Percentiles rank a stretch among this genome's conserved stretches.
Conservation (phyloP, 2,113 vertebrate species). For the Microcebus jonahi region DNA sequence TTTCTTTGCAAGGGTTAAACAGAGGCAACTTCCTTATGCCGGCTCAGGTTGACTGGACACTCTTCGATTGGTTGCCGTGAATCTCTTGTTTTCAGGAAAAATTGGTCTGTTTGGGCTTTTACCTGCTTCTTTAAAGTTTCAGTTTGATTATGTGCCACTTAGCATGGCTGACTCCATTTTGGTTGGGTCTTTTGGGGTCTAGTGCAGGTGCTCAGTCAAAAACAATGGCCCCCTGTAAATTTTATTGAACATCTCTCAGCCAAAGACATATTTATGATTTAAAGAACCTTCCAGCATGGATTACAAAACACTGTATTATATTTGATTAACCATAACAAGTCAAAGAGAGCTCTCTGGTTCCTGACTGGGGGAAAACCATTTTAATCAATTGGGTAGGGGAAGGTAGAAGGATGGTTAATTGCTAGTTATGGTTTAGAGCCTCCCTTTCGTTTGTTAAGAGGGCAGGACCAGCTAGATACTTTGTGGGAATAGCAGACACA, state of each 20-base stretch:
- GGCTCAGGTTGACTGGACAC: neutral
- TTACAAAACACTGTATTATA: neutral
- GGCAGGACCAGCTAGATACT: no score
- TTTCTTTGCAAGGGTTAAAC: neutral
- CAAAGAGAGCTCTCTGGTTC: neutral
- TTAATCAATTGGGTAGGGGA: no score
- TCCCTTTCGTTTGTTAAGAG: no score
- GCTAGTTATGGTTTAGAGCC: no score
- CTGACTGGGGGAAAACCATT: neutral
- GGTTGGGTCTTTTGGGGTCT: neutral
- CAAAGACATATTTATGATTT: neutral
- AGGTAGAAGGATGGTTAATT: no score
- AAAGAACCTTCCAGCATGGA: neutral
- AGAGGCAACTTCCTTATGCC: neutral
- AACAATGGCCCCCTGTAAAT: neutral
- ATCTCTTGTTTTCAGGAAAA: neutral
- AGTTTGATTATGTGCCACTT: neutral
- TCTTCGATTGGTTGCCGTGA: neutral
- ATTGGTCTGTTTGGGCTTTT: neutral
- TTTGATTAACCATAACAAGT: neutral
- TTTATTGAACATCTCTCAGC: neutral
- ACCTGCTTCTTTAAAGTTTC: neutral
- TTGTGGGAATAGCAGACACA: no score
- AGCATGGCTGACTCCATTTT: neutral
- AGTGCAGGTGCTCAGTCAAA: no score